A percentile compares a stretch with the other conserved stretches of the same genome.
Conservation (phyloP, 2,113 vertebrate species). For the Nycticorax nycticorax region DNA sequence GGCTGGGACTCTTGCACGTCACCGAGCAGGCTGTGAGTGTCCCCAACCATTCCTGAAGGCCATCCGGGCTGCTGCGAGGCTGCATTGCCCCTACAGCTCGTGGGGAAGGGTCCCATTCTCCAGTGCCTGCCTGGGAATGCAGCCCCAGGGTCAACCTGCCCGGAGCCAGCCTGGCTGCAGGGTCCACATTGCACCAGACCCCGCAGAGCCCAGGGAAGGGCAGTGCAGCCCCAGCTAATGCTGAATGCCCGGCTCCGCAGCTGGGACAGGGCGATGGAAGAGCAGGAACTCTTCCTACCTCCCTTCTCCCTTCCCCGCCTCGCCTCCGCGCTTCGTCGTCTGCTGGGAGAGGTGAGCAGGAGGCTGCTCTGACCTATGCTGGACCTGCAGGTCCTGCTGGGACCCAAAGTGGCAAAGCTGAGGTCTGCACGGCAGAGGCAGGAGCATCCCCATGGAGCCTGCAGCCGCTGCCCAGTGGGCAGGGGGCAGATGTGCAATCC, state of each 20-base stretch:
- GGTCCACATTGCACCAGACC: not conserved
- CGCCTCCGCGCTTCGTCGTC: rapidly evolving
- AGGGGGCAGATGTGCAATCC: not conserved
- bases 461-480: rapidly evolving
- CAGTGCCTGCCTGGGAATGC: not conserved
- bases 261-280: not conserved
- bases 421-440: rapidly evolving
- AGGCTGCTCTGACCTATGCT: not conserved
- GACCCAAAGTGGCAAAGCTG: not conserved
- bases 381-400: not conserved
- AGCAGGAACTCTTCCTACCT: not conserved
- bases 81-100: not conserved
- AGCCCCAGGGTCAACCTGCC: not conserved
- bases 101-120: not conserved
- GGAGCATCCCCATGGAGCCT: rapidly evolving
- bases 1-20: not conserved
- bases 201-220: not conserved
- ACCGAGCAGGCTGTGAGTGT: not conserved
- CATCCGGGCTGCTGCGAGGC: rapidly evolving
- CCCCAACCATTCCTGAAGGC: not conserved
- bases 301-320: not conserved
- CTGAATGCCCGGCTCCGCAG: not conserved
- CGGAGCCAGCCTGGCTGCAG: not conserved
- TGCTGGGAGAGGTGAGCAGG: not conserved
- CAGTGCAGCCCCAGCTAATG: not conserved